Percentiles rank a stretch among this genome's conserved stretches.
phyloP scores from a whole-genome alignment of 1,140 invertebrate genomes.

The Zophobas atratus region DNA sequence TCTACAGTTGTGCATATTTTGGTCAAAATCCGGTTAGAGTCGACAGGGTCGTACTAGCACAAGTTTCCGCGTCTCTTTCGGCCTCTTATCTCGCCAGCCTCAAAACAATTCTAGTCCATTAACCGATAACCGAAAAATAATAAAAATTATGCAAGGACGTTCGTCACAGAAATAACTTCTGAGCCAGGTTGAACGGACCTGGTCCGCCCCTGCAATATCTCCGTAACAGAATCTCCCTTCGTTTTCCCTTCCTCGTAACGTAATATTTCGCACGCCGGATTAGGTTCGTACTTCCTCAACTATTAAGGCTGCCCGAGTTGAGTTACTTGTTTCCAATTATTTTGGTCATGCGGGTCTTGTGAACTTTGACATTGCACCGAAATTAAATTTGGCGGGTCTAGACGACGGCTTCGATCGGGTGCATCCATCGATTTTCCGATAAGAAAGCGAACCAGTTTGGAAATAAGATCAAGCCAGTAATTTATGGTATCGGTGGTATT shows the following conservation, averaged over 20 bases:
- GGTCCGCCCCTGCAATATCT: too few relatives aligned
- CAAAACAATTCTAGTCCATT: too few relatives aligned
- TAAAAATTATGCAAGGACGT: too few relatives aligned
- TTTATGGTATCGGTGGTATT: background rate
- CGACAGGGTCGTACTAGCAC: too few relatives aligned
- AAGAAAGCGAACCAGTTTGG: background rate
- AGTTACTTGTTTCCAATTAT: background rate
- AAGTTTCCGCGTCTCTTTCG: too few relatives aligned
- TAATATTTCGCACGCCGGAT: constrained; percentile 10
- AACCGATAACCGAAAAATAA: too few relatives aligned
- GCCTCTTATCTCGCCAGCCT: too few relatives aligned
- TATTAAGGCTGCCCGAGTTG: constrained; percentile 1
- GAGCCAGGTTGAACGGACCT: too few relatives aligned
- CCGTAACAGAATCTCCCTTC: background rate
- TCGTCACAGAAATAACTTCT: too few relatives aligned
- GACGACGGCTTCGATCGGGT: background rate
- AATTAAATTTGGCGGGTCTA: background rate
- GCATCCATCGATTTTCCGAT: background rate
- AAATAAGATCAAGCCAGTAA: background rate
- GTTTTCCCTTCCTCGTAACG: background rate
- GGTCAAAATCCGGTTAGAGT: too few relatives aligned
- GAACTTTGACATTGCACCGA: constrained; percentile 16
- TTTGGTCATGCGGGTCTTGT: background rate
- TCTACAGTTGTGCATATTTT: too few relatives aligned
- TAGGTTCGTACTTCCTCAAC: background rate